Percentiles rank a stretch among this genome's conserved stretches.
phyloP scores from a whole-genome alignment of 2,113 vertebrate genomes.

The Cyprinus carpio region DNA sequence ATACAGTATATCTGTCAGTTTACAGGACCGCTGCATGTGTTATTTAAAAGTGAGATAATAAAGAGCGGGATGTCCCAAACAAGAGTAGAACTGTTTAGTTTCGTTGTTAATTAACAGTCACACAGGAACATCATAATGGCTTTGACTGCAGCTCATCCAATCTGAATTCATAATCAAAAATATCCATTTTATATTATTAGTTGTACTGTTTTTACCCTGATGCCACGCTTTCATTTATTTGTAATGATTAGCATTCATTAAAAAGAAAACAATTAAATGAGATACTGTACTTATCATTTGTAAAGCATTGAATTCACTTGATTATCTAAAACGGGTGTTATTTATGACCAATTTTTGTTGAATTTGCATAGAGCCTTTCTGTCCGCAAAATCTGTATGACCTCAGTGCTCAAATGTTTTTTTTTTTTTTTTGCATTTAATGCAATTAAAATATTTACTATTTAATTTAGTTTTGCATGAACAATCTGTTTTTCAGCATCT shows the following conservation, averaged over 20 bases:
- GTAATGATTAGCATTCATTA: background rate
- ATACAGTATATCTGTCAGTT: background rate
- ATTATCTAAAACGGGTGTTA: background rate
- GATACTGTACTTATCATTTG: background rate
- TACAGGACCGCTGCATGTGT: background rate
- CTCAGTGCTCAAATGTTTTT: no score
- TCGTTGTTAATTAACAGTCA: background rate
- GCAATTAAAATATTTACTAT: no score
- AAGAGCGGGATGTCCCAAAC: constrained; percentile 2
- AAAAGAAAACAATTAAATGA: background rate
- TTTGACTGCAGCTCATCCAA: background rate
- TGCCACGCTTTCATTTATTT: background rate
- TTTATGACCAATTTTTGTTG: background rate
- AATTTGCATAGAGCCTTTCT: background rate
- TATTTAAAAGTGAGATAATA: background rate
- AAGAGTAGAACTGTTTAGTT: background rate
- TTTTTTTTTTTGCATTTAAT: no score
- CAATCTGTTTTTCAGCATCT: background rate
- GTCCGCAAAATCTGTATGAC: background rate
- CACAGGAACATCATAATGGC: background rate
- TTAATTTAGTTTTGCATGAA: no score
- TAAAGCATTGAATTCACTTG: background rate
- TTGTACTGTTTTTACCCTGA: background rate
- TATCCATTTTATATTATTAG: background rate
- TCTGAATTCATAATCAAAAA: background rate